Evolutionary conservation across 2,797 vertebrate genomes (phyloP).

Genomic region (Poeciliopsis infans): DNA sequence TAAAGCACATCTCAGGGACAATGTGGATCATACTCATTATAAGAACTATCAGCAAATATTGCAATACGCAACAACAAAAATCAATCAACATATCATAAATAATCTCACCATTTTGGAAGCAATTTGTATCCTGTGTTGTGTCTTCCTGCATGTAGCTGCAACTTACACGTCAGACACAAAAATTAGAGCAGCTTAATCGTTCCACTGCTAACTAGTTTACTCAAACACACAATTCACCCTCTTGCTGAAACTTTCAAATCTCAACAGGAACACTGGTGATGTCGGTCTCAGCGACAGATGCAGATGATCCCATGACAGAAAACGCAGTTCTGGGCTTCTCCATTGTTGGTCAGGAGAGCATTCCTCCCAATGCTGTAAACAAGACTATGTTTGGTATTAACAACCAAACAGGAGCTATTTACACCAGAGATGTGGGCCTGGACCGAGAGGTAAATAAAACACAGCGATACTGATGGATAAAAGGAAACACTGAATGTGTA

Average conservation of each 20-base stretch:
- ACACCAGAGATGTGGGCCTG: constrained; percentile 88
- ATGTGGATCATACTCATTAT: background rate
- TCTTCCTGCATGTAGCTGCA: background rate
- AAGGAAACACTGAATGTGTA: background rate
- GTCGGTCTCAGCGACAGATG: constrained; percentile 87
- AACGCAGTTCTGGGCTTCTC: constrained; percentile 89
- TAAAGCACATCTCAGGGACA: background rate
- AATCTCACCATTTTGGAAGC: background rate
- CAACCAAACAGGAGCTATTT: constrained; percentile 87
- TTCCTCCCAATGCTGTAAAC: constrained; percentile 74
- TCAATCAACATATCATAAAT: background rate
- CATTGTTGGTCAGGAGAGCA: constrained; percentile 83
- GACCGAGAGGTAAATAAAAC: constrained; percentile 86
- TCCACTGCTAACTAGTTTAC: background rate
- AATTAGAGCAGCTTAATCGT: background rate
- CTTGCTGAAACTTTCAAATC: background rate
- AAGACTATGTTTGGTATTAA: constrained; percentile 91
- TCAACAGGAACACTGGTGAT: constrained; percentile 89
- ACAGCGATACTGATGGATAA: background rate
- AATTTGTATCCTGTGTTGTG: background rate
- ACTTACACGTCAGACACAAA: background rate
- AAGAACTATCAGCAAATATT: background rate
- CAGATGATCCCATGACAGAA: constrained; percentile 90
- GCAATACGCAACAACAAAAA: background rate
- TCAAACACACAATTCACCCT: background rate